Evolutionary conservation across 2,888 invertebrate species (phyloP), one percentile per base, ranked within the genome.

Genomic region (Aleiodes alternator): DNA sequence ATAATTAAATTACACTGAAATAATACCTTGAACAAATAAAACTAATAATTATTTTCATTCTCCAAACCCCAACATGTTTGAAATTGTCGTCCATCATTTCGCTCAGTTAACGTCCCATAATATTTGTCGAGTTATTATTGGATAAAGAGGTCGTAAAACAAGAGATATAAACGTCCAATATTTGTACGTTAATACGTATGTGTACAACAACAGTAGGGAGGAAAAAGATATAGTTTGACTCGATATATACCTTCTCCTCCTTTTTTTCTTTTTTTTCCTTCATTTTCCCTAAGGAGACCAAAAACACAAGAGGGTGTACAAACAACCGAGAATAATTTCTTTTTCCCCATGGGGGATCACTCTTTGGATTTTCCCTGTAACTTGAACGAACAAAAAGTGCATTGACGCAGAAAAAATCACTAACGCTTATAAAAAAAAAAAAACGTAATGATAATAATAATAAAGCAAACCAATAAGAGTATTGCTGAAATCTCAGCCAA

Each of bases 101-200:
- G 31, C 57, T 31, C 29, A 57, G 57, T 57, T 57, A 57, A 57
- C 57, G 57, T 23, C 43, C 61, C 61, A 43, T 61, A 9, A 61
- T 61, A 31, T 61, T 61, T 61, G 61, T 43, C 38, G 61, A 61
- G 61, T 61, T 61, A 61, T 61, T 61, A 43, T 61, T 61, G 61
- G 61, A 61, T 61, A 16, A 61, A 43, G 61, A 61, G 61, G 61
- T 61, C 61, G 8, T 43, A 23, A 57, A 57, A 57, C 31, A 57
- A 57, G 57, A 29, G 57, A 29, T 57, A 57, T 57, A 57, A 31
- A 57, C 38, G 61, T 61, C 14, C 14, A 61, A 61, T 61, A 61
- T 61, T 61, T 61, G 61, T 61, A 38, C 61, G 43, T 61, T 61
- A 61, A 61, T 61, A 43, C 23, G 56, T 56, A 43, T 43, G 56